Evolutionary conservation across 2,888 invertebrate species (phyloP).

Genomic region (Macrophya alboannulata): DNA sequence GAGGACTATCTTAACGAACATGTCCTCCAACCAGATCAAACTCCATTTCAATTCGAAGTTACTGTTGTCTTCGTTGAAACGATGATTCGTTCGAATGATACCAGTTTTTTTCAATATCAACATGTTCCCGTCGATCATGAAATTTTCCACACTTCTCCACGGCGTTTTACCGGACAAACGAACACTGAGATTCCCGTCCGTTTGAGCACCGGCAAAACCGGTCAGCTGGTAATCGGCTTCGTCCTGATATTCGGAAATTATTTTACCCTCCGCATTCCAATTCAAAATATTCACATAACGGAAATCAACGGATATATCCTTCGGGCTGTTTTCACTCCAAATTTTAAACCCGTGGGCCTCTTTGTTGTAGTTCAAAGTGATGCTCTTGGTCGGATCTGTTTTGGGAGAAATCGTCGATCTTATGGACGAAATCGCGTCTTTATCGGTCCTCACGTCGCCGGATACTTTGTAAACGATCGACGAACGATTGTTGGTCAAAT

Average conservation of each 20-base stretch:
- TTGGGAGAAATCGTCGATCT: slow-evolving; percentile 62
- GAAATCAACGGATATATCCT: slow-evolving; percentile 64
- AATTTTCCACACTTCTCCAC: slow-evolving; percentile 77
- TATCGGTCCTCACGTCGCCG: slow-evolving; percentile 59
- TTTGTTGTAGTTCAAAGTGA: slow-evolving; percentile 64
- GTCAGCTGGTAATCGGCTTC: slow-evolving; percentile 63
- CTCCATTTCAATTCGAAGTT: slow-evolving; percentile 81
- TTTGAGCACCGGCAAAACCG: slow-evolving; percentile 71
- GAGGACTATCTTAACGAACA: slow-evolving; percentile 74
- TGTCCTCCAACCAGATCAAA: slow-evolving; percentile 80
- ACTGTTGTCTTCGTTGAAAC: slow-evolving; percentile 79
- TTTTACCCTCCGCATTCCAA: slow-evolving; percentile 67
- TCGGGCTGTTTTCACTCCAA: slow-evolving; percentile 48
- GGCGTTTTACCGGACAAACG: slow-evolving; percentile 78
- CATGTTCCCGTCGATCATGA: slow-evolving; percentile 76
- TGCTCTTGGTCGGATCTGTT: not conserved
- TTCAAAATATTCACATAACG: slow-evolving; percentile 71
- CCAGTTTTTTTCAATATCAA: slow-evolving; percentile 73
- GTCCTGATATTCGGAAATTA: not conserved
- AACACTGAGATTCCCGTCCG: slow-evolving; percentile 73
- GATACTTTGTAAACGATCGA: slow-evolving; percentile 60
- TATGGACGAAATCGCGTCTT: slow-evolving; percentile 58
- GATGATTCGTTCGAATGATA: slow-evolving; percentile 72
- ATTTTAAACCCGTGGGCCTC: slow-evolving; percentile 65
- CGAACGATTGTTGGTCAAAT: slow-evolving; percentile 65